Conservation (phyloP, 2,888 invertebrate species). For the Nomada ruficornis region DNA sequence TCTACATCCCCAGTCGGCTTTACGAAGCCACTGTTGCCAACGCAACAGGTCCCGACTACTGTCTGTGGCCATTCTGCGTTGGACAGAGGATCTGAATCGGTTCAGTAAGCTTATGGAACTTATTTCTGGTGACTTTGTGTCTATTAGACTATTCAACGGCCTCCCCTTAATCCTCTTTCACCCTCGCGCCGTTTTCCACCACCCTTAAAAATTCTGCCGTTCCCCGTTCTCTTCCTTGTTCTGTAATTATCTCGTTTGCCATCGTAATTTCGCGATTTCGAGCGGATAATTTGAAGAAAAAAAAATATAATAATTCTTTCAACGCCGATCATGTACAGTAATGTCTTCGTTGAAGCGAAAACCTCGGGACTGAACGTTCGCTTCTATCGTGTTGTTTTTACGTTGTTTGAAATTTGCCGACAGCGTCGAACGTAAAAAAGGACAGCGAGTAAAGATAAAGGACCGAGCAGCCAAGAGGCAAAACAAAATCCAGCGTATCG, state of each 20-base stretch:
- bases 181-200: background rate
- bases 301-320: no score
- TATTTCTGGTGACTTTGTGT: conserved; percentile 26
- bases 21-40: background rate
- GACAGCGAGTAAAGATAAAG: no score
- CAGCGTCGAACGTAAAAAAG: no score
- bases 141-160: conserved; percentile 20
- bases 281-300: background rate
- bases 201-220: background rate
- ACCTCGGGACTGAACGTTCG: no score
- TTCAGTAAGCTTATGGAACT: conserved; percentile 17
- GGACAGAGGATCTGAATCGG: conserved; percentile 20
- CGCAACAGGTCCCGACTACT: conserved; percentile 23
- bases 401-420: no score
- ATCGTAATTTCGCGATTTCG: background rate
- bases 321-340: no score
- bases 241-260: no score
- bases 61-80: conserved; percentile 19
- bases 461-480: no score
- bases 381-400: no score
- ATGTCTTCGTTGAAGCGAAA: no score
- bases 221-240: no score
- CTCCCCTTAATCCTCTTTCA: conserved; percentile 16
- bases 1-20: background rate
- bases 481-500: no score